Base-by-base conservation (phyloP, 2,113 vertebrate genomes). In the Hemiprocne comata region DNA sequence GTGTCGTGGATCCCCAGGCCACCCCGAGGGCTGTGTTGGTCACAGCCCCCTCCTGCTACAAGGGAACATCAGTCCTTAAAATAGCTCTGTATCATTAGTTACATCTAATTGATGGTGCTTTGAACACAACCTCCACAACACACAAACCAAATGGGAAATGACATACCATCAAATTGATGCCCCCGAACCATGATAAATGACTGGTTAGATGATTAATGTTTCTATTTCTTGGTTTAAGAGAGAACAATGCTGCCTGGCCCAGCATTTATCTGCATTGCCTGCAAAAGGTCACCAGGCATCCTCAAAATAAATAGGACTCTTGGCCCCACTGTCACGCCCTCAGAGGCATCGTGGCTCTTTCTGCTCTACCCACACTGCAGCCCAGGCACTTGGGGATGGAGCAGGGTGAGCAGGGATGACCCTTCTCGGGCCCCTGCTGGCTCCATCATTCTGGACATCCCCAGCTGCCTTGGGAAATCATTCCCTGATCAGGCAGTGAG, bases 81-180 rank as follows among this genome's bases (percentile, higher is more conserved):
- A 80, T 90, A 97, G 92, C 96, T 93, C 94, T 25, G 0, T 88
- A 73, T 94, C 96, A 95, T 95, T 93, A 88, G 87, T 90, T 83
- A 61, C 96, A 80, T 94, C 97, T 96, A 96, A 84, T 60, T 93
- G 96, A 90, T 94, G 95, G 95, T 95, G 84, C 94, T 96, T 93
- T 67, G 95, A 92, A 94, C 87, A 86, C 94, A 95, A 58, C 89
- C 95, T 97, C 94, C 95, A 86, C 90, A 7, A 76, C 92, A 94
- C 87, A 91, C 94, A 95, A 83, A 93, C 89, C 97, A 92, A 74
- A 95, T 87, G 92, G 97, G 97, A 97, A 97, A 95, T 94, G 96
- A 97, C 95, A 96, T 69, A 81, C 90, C 97, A 82, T 72, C 96
- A 91, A 93, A 94, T 58, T 85, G 91, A 95, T 94, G 96, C 87